phyloP scores from a whole-genome alignment of 2,888 invertebrate genomes.

The Agonopterix alstromeriana region DNA sequence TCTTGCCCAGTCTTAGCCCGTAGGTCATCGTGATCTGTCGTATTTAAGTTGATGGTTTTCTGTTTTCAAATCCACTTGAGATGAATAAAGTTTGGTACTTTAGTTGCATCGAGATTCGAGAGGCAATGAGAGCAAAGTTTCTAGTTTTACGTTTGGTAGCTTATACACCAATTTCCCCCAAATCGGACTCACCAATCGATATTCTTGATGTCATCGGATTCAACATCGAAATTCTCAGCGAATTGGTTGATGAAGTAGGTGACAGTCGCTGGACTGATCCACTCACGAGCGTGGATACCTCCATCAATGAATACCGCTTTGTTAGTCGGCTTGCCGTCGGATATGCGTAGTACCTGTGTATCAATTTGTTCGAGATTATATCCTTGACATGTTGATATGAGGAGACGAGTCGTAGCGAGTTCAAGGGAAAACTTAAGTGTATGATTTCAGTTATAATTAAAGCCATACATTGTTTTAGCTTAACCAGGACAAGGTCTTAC shows the following conservation, averaged over 20 bases:
- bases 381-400: no score
- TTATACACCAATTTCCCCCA: no score
- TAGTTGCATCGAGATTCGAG: no score
- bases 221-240: constrained; percentile 83
- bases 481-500: background rate
- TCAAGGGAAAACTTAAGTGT: no score
- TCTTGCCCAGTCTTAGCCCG: no score
- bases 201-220: constrained; percentile 71
- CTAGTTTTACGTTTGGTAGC: no score
- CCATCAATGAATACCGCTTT: constrained; percentile 87
- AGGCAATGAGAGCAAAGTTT: no score
- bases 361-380: background rate
- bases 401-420: no score
- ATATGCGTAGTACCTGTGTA: constrained; percentile 75
- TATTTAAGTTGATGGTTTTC: no score
- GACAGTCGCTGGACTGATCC: constrained; percentile 90
- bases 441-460: background rate
- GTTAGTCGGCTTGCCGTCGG: constrained; percentile 80
- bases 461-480: background rate
- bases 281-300: constrained; percentile 94
- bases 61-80: no score
- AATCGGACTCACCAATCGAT: constrained; percentile 56
- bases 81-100: no score
- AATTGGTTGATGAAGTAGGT: constrained; percentile 87
- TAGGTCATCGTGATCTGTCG: no score